A percentile compares a stretch with the other conserved stretches of the same genome.
phyloP scores from a whole-genome alignment of 2,113 vertebrate genomes.

The Equus quagga region DNA sequence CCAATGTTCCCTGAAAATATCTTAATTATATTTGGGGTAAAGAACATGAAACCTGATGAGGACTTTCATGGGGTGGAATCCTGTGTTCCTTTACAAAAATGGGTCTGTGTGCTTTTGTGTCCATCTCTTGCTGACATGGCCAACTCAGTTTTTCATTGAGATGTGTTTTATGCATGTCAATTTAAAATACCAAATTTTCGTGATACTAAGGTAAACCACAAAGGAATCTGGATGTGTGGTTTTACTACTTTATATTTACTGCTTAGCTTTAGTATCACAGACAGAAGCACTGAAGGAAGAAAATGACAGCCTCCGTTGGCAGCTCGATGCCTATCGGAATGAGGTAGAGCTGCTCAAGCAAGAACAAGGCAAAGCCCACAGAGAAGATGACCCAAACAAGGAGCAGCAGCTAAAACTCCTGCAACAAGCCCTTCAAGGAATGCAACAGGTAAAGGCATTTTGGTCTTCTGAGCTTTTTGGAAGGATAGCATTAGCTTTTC shows the following conservation, averaged over 20 bases:
- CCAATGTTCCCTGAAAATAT: conserved; percentile 24
- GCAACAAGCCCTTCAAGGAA: conserved; percentile 97
- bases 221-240: background rate
- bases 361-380: conserved; percentile 93
- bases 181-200: conserved; percentile 38
- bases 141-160: conserved; percentile 5
- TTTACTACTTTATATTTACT: conserved; percentile 14
- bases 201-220: background rate
- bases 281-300: conserved; percentile 95
- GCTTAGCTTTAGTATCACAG: conserved; percentile 90
- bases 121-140: background rate
- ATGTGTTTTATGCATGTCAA: background rate
- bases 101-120: background rate
- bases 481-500: background rate
- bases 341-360: conserved; percentile 97
- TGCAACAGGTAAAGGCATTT: conserved; percentile 94
- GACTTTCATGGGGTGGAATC: conserved; percentile 16
- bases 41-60: background rate
- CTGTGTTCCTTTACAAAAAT: conserved; percentile 37
- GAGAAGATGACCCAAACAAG: conserved; percentile 93
- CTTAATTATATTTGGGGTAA: background rate
- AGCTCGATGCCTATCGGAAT: conserved; percentile 96
- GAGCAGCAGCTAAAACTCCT: conserved; percentile 96
- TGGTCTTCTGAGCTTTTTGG: background rate
- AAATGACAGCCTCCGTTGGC: conserved; percentile 97